Conservation (phyloP, 2,113 vertebrate species). For the Sclerurus mexicanus region DNA sequence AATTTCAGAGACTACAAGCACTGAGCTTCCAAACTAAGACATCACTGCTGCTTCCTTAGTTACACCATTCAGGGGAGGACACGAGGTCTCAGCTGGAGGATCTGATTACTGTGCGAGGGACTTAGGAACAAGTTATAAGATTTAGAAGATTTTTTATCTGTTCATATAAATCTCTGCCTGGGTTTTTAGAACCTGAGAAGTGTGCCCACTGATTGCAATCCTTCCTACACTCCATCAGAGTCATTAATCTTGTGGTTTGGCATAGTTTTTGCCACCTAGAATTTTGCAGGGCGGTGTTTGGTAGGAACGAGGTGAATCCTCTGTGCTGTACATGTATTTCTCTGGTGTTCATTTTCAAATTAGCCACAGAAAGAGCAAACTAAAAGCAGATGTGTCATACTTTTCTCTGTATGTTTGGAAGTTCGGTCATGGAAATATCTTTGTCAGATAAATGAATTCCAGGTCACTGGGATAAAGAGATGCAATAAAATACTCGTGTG, state of each 20-base stretch:
- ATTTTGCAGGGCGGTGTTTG: background rate
- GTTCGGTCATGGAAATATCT: slow-evolving; percentile 16
- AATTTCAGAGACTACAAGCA: background rate
- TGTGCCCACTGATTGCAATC: background rate
- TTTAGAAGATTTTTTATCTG: background rate
- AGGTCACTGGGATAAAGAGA: slow-evolving; percentile 33
- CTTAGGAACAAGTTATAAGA: background rate
- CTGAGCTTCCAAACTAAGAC: background rate
- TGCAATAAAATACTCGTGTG: slow-evolving; percentile 11
- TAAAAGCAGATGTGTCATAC: slow-evolving; percentile 43
- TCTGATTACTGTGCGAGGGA: background rate
- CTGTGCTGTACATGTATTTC: background rate
- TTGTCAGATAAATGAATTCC: slow-evolving; percentile 45
- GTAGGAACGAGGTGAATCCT: background rate
- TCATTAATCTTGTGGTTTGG: background rate
- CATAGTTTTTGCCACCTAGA: background rate
- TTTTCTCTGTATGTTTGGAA: background rate
- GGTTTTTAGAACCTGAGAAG: background rate
- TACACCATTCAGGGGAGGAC: background rate
- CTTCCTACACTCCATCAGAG: background rate
- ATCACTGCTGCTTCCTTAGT: background rate
- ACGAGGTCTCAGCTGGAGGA: background rate
- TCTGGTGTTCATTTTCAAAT: background rate
- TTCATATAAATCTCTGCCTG: background rate
- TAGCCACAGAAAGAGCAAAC: slow-evolving; percentile 12